These are phyloP conservation scores for Poecile atricapillus DNA, from an alignment of 2,113 vertebrate species.

Conservation along the genomic window DNA sequence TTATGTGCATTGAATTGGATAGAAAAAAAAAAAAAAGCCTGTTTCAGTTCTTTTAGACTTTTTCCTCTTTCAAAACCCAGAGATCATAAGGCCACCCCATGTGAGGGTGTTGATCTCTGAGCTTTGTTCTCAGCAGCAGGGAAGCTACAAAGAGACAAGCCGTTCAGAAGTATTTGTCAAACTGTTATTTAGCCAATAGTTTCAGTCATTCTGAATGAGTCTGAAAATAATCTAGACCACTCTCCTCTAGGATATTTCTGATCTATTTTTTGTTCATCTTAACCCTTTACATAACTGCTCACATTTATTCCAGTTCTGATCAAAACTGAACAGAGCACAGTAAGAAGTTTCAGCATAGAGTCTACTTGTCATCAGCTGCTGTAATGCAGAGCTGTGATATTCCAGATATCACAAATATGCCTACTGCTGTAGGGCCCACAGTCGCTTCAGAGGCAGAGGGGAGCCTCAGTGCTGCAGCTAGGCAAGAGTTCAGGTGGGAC, in stretches of 20 bases:
- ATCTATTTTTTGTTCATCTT: background rate
- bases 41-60: background rate
- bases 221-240: background rate
- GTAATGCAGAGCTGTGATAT: background rate
- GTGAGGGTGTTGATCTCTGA: background rate
- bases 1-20: background rate
- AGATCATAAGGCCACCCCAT: background rate
- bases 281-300: background rate
- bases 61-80: background rate
- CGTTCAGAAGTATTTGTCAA: conserved; percentile 15
- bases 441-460: background rate
- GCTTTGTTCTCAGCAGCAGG: background rate
- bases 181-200: background rate
- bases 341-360: background rate
- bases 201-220: background rate
- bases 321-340: background rate
- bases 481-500: background rate
- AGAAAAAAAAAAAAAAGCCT: background rate
- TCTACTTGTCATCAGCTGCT: background rate
- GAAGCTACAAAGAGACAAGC: background rate
- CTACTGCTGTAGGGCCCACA: background rate
- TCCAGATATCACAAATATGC: background rate
- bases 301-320: background rate
- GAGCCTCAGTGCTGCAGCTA: background rate
- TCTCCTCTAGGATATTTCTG: background rate